A percentile compares a stretch with the other conserved stretches of the same genome.
Evolutionary conservation across 1,140 invertebrate species (phyloP).

Genomic region (Aphelenchoides avenae): DNA sequence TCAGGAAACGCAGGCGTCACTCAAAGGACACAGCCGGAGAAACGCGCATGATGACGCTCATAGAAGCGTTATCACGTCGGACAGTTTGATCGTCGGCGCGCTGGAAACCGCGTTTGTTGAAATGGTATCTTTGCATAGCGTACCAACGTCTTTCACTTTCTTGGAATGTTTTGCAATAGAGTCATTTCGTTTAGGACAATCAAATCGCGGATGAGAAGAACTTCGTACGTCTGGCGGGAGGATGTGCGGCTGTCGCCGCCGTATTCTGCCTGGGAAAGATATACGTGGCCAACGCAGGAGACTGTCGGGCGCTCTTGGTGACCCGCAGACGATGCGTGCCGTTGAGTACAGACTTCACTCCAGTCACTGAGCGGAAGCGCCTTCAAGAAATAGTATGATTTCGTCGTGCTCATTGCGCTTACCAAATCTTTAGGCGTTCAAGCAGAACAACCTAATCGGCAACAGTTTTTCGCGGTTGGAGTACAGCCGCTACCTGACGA

Average conservation of each 20-base stretch:
- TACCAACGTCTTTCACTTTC: too few species aligned
- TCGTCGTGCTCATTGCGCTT: conserved; percentile 1
- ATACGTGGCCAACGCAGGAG: conserved; percentile 80
- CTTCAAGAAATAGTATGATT: conserved; percentile 66
- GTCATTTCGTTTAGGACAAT: conserved; percentile 65
- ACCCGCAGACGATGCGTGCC: conserved; percentile 62
- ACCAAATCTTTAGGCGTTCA: conserved; percentile 60
- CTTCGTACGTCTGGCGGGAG: conserved; percentile 67
- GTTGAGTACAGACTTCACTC: conserved; percentile 72
- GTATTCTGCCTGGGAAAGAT: conserved; percentile 76
- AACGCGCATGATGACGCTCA: not conserved
- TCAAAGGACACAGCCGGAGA: too few species aligned
- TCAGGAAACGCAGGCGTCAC: conserved; percentile 27
- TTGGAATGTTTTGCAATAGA: not conserved
- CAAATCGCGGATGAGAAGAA: conserved; percentile 67
- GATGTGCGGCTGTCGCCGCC: conserved; percentile 77
- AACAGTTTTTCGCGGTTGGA: conserved; percentile 73
- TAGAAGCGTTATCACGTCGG: conserved; percentile 60
- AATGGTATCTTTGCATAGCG: too few species aligned
- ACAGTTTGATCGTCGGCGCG: conserved; percentile 70
- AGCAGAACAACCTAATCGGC: conserved; percentile 67
- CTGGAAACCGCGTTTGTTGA: conserved; percentile 70
- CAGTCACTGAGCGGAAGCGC: conserved; percentile 69
- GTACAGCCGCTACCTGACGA: conserved; percentile 68
- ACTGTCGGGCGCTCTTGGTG: conserved; percentile 71